Percentiles rank a stretch among this genome's conserved stretches.
These are phyloP conservation scores for Ianthella basta DNA, from an alignment of 37 sponge, comb jelly and placozoan species.

Conservation along the genomic window DNA sequence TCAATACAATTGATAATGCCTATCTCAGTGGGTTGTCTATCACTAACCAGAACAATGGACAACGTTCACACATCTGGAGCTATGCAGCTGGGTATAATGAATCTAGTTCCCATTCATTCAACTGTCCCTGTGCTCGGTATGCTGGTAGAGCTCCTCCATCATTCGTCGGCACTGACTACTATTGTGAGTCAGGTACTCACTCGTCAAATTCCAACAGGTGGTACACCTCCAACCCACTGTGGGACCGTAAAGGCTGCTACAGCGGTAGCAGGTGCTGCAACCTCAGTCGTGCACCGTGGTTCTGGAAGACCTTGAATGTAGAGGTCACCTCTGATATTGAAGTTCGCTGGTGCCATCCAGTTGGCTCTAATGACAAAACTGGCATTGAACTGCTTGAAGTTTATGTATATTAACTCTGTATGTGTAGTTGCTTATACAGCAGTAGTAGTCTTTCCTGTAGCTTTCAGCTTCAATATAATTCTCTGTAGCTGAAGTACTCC, in stretches of 20 bases:
- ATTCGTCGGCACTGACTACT: neutral
- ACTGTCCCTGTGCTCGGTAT: neutral
- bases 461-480: too few species aligned
- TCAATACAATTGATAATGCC: neutral
- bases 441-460: too few species aligned
- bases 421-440: too few species aligned
- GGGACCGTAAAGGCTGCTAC: slow-evolving; percentile 20
- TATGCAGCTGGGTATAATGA: slow-evolving; percentile 23
- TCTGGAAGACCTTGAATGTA: neutral
- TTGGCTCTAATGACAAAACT: too few species aligned
- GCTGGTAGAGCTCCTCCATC: slow-evolving; percentile 6
- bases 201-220: neutral
- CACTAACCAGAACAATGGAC: neutral
- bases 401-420: too few species aligned
- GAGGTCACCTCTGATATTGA: neutral
- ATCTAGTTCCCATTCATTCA: neutral
- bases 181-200: neutral
- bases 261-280: neutral
- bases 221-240: neutral
- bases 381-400: too few species aligned
- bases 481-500: too few species aligned
- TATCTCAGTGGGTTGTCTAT: slow-evolving; percentile 19
- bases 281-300: neutral
- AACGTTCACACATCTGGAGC: neutral
- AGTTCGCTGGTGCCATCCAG: slow-evolving; percentile 29